Evolutionary conservation across 2,888 invertebrate species (phyloP).

Genomic region (Hanleya hanleyi): DNA sequence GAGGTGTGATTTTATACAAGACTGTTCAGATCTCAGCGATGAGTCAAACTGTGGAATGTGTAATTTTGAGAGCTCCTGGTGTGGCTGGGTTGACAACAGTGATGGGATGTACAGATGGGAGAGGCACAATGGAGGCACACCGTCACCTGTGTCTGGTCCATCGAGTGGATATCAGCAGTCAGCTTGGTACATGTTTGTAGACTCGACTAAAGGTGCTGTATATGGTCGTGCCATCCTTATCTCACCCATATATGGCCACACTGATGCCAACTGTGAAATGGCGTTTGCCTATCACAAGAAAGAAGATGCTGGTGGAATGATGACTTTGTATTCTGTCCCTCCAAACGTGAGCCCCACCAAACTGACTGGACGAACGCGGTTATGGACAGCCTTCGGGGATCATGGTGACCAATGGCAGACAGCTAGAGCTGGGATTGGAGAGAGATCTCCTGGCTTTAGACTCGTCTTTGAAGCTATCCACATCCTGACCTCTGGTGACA

Average conservation of each 20-base stretch:
- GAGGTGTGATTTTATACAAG: constrained; percentile 56
- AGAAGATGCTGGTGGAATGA: constrained; percentile 37
- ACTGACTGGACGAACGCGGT: constrained; percentile 32
- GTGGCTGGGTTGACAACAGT: constrained; percentile 62
- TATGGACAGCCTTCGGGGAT: constrained; percentile 54
- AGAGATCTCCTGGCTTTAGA: constrained; percentile 50
- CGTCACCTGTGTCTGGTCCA: constrained; percentile 53
- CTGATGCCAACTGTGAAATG: constrained; percentile 52
- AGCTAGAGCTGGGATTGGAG: constrained; percentile 53
- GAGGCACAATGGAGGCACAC: constrained; percentile 51
- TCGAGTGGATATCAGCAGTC: constrained; percentile 48
- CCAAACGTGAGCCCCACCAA: constrained; percentile 40
- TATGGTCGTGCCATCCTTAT: constrained; percentile 49
- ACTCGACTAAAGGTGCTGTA: constrained; percentile 50
- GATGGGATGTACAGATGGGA: constrained; percentile 50
- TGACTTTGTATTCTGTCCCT: constrained; percentile 48
- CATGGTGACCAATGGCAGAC: constrained; percentile 55
- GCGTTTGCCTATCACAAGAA: constrained; percentile 53
- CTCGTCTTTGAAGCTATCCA: constrained; percentile 59
- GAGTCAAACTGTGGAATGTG: constrained; percentile 60
- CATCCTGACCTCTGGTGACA: constrained; percentile 37
- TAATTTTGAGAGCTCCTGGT: constrained; percentile 56
- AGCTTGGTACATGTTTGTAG: constrained; percentile 65
- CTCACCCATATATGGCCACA: constrained; percentile 53
- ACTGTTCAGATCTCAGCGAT: constrained; percentile 61